Evolutionary conservation across 2,113 vertebrate species (phyloP), one percentile per base, ranked within the genome.

Genomic region (Mola mola): DNA sequence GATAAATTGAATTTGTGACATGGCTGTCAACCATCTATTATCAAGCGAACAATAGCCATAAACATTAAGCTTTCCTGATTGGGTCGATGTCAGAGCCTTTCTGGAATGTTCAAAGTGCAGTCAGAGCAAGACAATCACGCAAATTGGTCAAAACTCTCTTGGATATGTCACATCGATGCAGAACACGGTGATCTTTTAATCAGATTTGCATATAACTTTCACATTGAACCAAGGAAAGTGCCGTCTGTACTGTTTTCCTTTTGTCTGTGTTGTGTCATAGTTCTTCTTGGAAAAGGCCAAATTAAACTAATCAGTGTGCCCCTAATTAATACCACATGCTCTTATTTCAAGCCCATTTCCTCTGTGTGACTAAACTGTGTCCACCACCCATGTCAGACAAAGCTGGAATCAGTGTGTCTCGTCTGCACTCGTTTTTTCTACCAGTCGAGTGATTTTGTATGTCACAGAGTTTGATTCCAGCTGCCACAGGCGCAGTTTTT

Each of bases 311-410:
- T 69, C 55, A 21, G 52, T 72, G n/a, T n/a, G n/a, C 16, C 22
- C n/a, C 17, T 78, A 69, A 88, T 85, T 66, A 38, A 49, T 48
- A 52, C 82, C 79, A 77, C 50, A 66, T 86, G 84, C 24, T 56
- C 59, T 69, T 26, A 61, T 64, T 73, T 43, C 36, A 36, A 29
- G 15, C 41, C 31, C 9, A 8, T 72, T 52, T 71, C 36, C 24
- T 60, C 62, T 75, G 24, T 26, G 11, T 16, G 40, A 53, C 33
- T 37, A 49, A 67, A 56, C 52, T 26, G 11, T 46, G 25, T 74
- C 49, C 46, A 31, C 41, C 48, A 26, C 38, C 17, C 26, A 4
- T 62, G 48, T 70, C 58, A 66, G 70, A 71, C 72, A 57, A 44
- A 36, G 38, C 44, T 66, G 29, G 48, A 67, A 58, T 41, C 28